Conservation (phyloP, 2,113 vertebrate species). For the Python bivittatus region DNA sequence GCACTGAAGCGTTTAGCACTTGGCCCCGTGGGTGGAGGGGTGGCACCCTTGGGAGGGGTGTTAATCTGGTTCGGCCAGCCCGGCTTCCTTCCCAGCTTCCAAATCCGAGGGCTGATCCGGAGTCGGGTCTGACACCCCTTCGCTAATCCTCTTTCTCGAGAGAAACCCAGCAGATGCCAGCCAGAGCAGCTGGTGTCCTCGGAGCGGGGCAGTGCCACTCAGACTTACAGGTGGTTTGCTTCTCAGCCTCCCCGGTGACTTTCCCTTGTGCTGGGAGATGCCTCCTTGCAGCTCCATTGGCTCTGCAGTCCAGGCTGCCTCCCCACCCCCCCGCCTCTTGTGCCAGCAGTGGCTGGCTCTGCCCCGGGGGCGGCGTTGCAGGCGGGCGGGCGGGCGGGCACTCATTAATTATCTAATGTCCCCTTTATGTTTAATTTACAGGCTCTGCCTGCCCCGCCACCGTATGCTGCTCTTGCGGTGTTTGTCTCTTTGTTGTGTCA, state of each 20-base stretch:
- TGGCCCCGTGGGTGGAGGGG: too few species aligned
- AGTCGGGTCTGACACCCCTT: not conserved
- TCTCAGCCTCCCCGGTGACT: not conserved
- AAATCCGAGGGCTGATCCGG: not conserved
- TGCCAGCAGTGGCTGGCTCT: not conserved
- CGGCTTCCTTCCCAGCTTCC: not conserved
- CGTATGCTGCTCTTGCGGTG: conserved; percentile 85
- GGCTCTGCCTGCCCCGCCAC: conserved; percentile 78
- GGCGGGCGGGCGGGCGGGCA: conserved; percentile 64
- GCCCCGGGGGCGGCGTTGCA: conserved; percentile 29
- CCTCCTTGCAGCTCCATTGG: not conserved
- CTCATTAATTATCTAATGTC: conserved; percentile 87
- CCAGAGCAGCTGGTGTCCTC: conserved; percentile 54
- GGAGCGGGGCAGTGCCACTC: conserved; percentile 32
- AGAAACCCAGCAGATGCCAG: not conserved
- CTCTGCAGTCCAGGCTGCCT: too few species aligned
- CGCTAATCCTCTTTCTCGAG: conserved; percentile 52
- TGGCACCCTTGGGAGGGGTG: not conserved
- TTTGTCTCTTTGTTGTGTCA: conserved; percentile 75
- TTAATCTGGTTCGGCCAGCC: not conserved
- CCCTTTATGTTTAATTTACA: conserved; percentile 89
- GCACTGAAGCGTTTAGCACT: not conserved
- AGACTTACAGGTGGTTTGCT: conserved; percentile 55
- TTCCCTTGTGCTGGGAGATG: not conserved
- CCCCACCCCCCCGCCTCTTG: not conserved